Base-by-base conservation (phyloP, 2,797 vertebrate genomes). In the Hafferia zeledoni region DNA sequence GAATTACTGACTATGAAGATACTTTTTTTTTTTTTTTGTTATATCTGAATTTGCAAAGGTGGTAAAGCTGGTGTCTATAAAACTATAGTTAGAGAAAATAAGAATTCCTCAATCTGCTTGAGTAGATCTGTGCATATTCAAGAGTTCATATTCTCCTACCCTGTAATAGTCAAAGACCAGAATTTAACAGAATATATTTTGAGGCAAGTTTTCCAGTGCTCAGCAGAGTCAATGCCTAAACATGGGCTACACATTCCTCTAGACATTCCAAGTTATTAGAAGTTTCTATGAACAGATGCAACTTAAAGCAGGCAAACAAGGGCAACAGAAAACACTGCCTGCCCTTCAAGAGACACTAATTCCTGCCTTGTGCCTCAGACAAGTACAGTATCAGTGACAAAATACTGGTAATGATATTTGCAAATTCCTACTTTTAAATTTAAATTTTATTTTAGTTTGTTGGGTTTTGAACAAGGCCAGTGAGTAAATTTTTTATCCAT, bases 221-320 rank as follows among this genome's bases (percentile, higher is more conserved):
- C 15, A 55, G 16, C 10, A 57, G 6, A 76, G 19, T 4, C 9
- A 7, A 59, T 27, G 27, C 3, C 17, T 46, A 71, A 31, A 83
- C 76, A 28, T 0, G 2, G 4, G 6, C 5, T 57, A 13, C 15
- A 24, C 3, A 4, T 43, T 35, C 27, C 31, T 50, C 27, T 15
- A 46, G 41, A 83, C 68, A 85, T 60, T 39, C 6, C 11, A 68
- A 17, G 17, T 28, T 37, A 39, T 46, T 41, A 23, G 5, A 11
- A 14, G 2, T 39, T 55, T 33, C 59, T 61, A 1, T 49, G 13
- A 44, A 39, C 10, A 46, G 10, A 35, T 23, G 9, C 10, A 13
- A 22, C 59, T 82, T 71, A 43, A 79, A 89, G 17, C 2, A 52
- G 60, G 7, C 4, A 59, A 52, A 13, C 4, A 39, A 33, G 1